These are phyloP conservation scores for Triplophysa dalaica DNA, from an alignment of 2,113 vertebrate genomes.

Conservation along the genomic window DNA sequence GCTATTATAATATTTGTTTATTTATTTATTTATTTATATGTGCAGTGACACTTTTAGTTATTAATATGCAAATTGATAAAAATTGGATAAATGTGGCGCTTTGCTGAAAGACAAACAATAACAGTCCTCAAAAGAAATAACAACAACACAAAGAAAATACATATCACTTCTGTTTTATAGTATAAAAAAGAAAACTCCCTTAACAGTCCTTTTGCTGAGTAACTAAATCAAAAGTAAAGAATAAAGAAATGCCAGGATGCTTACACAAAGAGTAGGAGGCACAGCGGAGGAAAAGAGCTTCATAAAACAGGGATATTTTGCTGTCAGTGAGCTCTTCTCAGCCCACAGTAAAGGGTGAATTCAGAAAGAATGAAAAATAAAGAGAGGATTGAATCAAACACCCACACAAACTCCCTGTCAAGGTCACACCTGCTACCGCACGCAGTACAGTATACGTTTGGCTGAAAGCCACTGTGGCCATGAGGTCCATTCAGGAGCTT, in stretches of 20 bases:
- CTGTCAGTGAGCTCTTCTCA: background rate
- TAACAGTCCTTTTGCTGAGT: slow-evolving; percentile 40
- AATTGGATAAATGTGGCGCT: too few species aligned
- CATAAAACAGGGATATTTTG: slow-evolving; percentile 1
- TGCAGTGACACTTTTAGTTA: too few species aligned
- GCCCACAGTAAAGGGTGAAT: slow-evolving; percentile 30
- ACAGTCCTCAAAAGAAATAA: too few species aligned
- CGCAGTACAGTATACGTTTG: slow-evolving; percentile 32
- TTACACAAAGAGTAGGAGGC: background rate
- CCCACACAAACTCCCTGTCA: slow-evolving; percentile 39
- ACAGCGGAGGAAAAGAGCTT: slow-evolving; percentile 16
- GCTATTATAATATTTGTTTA: too few species aligned
- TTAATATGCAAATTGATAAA: too few species aligned
- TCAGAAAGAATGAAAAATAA: slow-evolving; percentile 24
- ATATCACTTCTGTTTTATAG: too few species aligned
- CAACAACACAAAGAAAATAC: too few species aligned
- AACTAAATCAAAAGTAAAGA: slow-evolving; percentile 17
- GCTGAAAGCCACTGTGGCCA: slow-evolving; percentile 17
- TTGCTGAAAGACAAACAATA: too few species aligned
- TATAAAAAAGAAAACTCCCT: background rate
- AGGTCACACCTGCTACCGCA: slow-evolving; percentile 45
- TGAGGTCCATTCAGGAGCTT: slow-evolving; percentile 23
- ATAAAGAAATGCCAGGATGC: background rate
- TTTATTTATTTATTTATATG: too few species aligned
- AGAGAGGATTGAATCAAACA: slow-evolving; percentile 29